Conservation (phyloP, 2,113 vertebrate genomes). For the Apodemus speciosus region DNA sequence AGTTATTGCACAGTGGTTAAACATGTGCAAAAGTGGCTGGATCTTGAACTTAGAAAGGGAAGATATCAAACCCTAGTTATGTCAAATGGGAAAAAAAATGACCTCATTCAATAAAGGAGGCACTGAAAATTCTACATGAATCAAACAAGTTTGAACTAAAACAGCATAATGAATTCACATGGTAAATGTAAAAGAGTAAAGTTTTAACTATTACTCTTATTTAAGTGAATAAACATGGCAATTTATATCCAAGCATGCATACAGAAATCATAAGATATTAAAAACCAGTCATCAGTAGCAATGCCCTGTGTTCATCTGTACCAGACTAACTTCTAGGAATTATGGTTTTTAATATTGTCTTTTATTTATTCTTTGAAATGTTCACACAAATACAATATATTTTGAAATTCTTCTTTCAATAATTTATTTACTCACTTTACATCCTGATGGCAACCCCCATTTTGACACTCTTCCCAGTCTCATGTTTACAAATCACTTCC, state of each 20-base stretch:
- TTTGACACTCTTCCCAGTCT: too few species aligned
- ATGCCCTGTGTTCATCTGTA: background rate
- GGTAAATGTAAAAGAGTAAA: background rate
- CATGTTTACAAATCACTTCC: too few species aligned
- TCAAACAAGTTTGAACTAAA: constrained; percentile 23
- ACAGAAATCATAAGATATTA: constrained; percentile 16
- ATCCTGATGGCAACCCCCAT: too few species aligned
- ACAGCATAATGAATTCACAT: background rate
- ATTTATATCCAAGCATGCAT: background rate
- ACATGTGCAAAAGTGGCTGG: background rate
- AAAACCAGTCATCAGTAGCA: background rate
- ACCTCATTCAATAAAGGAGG: background rate
- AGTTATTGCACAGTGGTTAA: background rate
- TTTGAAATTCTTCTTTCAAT: background rate
- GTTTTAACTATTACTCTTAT: background rate
- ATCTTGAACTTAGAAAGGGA: background rate
- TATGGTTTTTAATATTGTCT: background rate
- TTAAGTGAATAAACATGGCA: background rate
- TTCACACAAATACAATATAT: background rate
- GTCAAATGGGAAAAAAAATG: background rate
- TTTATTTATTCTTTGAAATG: background rate
- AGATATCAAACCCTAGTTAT: background rate
- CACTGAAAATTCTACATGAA: background rate
- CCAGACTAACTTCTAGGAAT: background rate
- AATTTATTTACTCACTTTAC: too few species aligned